Evolutionary conservation across 2,113 vertebrate species (phyloP).

Genomic region (Apteryx mantelli): DNA sequence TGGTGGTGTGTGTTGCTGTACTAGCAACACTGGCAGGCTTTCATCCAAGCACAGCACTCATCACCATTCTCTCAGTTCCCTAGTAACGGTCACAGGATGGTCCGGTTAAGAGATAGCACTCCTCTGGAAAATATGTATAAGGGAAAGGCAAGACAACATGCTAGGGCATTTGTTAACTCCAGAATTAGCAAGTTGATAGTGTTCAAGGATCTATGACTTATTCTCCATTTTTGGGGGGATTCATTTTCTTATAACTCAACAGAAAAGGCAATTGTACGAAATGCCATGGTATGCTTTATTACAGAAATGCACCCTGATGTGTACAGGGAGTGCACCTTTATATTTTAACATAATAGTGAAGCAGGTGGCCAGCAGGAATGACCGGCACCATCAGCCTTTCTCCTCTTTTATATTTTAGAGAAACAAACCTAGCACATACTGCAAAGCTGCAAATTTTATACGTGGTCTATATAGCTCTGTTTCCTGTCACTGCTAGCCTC

Average conservation of each 20-base stretch:
- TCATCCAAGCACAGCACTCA: not conserved
- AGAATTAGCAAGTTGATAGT: not conserved
- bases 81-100: constrained; percentile 7
- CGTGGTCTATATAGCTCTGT: not conserved
- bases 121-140: constrained; percentile 45
- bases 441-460: constrained; percentile 7
- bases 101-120: not conserved
- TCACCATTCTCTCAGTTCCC: not conserved
- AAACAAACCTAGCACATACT: not conserved
- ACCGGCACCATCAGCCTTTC: not conserved
- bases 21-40: not conserved
- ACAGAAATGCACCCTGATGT: not conserved
- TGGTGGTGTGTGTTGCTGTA: not conserved
- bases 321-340: not conserved
- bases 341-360: not conserved
- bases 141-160: not conserved
- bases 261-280: not conserved
- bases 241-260: not conserved
- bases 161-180: not conserved
- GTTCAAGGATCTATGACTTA: not conserved
- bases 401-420: not conserved
- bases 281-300: not conserved
- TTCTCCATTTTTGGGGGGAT: not conserved
- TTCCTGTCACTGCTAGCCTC: constrained; percentile 1
- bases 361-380: not conserved